Conservation (phyloP, 2,888 invertebrate species). For the Volucella inflata region DNA sequence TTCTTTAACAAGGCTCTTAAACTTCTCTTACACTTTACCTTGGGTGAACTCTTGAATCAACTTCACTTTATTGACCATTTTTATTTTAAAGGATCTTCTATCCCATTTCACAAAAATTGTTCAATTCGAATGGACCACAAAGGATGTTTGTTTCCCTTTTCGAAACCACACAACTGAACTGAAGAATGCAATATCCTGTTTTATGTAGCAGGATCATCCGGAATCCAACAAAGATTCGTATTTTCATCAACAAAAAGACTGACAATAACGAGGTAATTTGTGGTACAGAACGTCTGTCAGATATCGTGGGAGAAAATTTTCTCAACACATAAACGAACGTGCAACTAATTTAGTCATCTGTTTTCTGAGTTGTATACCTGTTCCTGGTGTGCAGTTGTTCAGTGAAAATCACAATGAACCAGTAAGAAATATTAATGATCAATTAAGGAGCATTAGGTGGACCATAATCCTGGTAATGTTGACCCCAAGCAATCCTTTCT, state of each 20-base stretch:
- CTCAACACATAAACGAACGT: background rate
- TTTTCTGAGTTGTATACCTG: conserved; percentile 10
- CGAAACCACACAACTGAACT: conserved; percentile 51
- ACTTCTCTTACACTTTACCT: too few relatives aligned
- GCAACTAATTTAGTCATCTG: conserved; percentile 8
- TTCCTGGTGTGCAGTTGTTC: background rate
- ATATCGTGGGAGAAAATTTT: conserved; percentile 58
- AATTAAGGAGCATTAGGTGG: conserved; percentile 68
- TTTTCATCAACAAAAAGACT: conserved; percentile 3
- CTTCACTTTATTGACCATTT: too few relatives aligned
- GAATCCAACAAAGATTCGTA: conserved; percentile 25
- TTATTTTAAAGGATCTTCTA: conserved; percentile 4
- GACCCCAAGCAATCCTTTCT: conserved; percentile 54
- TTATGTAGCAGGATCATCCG: conserved; percentile 62
- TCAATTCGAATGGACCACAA: conserved; percentile 35
- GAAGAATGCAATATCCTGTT: conserved; percentile 64
- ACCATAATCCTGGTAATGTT: conserved; percentile 50
- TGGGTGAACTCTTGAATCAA: too few relatives aligned
- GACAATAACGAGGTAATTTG: conserved; percentile 37
- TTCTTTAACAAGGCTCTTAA: too few relatives aligned
- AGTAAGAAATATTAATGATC: conserved; percentile 51
- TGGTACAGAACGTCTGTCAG: conserved; percentile 1
- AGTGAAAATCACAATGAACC: background rate
- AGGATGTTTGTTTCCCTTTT: conserved; percentile 21
- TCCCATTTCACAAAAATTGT: conserved; percentile 10